phyloP scores from a whole-genome alignment of 2,797 vertebrate genomes.

The Acropternis orthonyx region DNA sequence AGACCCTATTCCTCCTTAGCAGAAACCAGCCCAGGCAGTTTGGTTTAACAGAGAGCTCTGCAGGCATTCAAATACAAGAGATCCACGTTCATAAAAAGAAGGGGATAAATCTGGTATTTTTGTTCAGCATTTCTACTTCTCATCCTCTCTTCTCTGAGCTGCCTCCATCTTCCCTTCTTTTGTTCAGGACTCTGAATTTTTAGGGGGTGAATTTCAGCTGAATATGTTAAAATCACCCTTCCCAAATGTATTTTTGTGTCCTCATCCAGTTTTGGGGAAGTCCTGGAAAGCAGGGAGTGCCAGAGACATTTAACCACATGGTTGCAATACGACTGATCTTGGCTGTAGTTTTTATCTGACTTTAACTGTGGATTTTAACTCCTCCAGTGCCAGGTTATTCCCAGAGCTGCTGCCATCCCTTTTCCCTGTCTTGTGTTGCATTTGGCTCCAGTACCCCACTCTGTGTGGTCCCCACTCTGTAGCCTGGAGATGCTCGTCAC shows the following conservation, averaged over 20 bases:
- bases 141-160: neutral
- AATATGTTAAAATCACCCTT: neutral
- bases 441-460: neutral
- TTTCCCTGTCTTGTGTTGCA: neutral
- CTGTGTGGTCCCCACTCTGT: neutral
- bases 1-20: neutral
- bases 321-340: neutral
- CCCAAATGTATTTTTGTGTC: neutral
- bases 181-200: neutral
- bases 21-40: neutral
- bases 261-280: neutral
- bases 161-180: neutral
- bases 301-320: accelerated
- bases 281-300: neutral
- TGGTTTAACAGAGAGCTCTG: neutral
- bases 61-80: neutral
- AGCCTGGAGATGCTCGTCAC: neutral
- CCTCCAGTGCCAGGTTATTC: neutral
- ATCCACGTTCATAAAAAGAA: accelerated
- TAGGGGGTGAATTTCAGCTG: neutral
- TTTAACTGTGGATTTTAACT: neutral
- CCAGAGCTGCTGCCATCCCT: neutral
- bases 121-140: neutral
- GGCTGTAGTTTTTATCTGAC: neutral
- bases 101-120: neutral